Evolutionary conservation across 2,797 vertebrate species (phyloP), one percentile per base, ranked within the genome.

Genomic region (Parauchenoglanis punctatus): DNA sequence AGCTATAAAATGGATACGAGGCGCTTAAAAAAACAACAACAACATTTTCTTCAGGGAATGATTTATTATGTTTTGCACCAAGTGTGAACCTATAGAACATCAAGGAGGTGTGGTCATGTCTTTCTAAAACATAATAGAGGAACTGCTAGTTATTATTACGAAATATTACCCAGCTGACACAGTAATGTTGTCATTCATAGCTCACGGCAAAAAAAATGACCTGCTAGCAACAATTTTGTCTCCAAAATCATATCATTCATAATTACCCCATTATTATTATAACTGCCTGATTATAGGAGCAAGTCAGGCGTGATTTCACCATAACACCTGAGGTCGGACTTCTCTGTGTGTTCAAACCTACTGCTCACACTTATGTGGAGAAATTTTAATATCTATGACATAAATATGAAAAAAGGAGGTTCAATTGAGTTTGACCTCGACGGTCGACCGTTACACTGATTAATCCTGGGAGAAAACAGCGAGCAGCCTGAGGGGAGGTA

Each of bases 391-490:
- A 81, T n/a, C 23, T 8, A 63, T 28, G 23, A 15, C 28, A 63
- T 17, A 63, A 65, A 81, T n/a, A 73, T 70, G 13, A 20, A 81
- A 28, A 44, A 72, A 11, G 13, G 46, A 80, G 7, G 73, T 17
- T 76, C 73, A 58, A 10, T 88, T 89, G 85, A 83, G 81, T 78
- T 83, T 89, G 89, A 87, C 88, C 89, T 90, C 81, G 65, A 83
- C 65, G 88, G 78, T 86, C 86, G 82, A 90, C 87, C 85, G 84
- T 81, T 59, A 90, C 85, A 88, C 90, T 67, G 77, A 83, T 85
- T 88, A 90, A 81, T 87, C 83, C 56, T 81, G 61, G 25, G 75
- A 85, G 87, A 84, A 84, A 78, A 78, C 85, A 80, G 52, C 83
- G 61, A 65, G 52, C 82, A 83, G 84, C 63, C 81, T 84, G 73